Conservation (phyloP, 1,140 invertebrate species). For the Reticulitermes speratus region DNA sequence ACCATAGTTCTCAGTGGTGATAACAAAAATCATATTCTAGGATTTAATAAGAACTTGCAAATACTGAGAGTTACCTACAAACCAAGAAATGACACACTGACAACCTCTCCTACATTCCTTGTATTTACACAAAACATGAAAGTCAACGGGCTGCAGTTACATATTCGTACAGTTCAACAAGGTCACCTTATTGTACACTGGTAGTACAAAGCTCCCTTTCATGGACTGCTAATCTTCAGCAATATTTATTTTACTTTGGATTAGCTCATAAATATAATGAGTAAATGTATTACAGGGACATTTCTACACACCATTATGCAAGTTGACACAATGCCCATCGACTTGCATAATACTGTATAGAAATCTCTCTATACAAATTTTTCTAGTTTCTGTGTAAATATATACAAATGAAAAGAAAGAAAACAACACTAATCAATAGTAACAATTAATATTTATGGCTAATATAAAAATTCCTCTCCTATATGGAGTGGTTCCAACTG, state of each 20-base stretch:
- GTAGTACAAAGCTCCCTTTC: background rate
- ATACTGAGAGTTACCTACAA: background rate
- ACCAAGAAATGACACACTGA: background rate
- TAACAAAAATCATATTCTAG: no score
- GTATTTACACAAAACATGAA: background rate
- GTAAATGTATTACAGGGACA: background rate
- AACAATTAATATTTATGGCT: constrained; percentile 5
- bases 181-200: background rate
- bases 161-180: background rate
- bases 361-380: background rate
- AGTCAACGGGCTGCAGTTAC: background rate
- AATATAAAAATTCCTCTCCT: background rate
- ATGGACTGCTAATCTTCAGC: background rate
- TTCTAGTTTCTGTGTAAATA: background rate
- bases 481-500: background rate
- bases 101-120: background rate
- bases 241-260: background rate
- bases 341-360: no score
- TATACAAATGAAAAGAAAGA: background rate
- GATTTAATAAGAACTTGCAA: no score
- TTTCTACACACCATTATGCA: no score
- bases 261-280: constrained; percentile 15
- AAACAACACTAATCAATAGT: background rate
- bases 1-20: no score
- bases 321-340: no score